phyloP scores from a whole-genome alignment of 2,797 vertebrate genomes.

The Lemur catta region DNA sequence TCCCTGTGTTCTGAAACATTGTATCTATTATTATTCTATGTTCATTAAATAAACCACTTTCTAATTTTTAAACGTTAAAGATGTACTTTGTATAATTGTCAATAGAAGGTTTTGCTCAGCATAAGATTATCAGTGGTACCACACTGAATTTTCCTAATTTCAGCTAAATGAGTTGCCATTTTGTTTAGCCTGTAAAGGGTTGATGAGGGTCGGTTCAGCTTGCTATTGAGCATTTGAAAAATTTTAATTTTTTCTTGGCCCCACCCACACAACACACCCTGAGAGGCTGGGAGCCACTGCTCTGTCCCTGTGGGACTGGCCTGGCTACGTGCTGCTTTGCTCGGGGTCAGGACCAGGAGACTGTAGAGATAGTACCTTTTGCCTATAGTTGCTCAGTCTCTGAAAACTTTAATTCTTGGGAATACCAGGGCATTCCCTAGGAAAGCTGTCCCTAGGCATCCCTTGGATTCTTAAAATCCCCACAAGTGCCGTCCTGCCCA shows the following conservation, averaged over 20 bases:
- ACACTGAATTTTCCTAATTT: background rate
- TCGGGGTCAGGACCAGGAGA: background rate
- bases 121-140: background rate
- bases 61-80: constrained; percentile 12
- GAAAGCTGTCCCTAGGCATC: background rate
- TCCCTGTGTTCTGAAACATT: background rate
- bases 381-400: background rate
- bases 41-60: background rate
- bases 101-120: background rate
- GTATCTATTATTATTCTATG: background rate
- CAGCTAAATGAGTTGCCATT: background rate
- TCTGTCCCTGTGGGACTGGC: background rate
- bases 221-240: background rate
- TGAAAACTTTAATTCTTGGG: background rate
- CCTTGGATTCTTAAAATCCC: background rate
- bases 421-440: background rate
- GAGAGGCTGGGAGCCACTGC: background rate
- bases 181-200: background rate
- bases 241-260: background rate
- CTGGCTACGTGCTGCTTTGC: background rate
- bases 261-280: background rate
- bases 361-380: background rate
- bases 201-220: background rate
- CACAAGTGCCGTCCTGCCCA: background rate
- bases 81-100: background rate